A percentile compares a stretch with the other conserved stretches of the same genome.
Conservation (phyloP, 2,113 vertebrate genomes). For the Physeter macrocephalus region DNA sequence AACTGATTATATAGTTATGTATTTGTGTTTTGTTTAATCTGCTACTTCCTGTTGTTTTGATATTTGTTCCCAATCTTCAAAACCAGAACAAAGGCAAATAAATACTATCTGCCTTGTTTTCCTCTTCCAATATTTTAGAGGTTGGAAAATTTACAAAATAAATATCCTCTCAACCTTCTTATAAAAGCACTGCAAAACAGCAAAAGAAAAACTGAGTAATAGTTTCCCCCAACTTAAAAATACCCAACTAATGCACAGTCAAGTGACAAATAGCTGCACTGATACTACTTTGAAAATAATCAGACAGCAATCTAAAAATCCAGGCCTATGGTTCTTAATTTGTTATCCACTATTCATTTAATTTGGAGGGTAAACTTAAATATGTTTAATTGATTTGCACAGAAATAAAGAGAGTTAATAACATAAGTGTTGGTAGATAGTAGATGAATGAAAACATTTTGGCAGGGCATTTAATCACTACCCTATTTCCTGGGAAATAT, state of each 20-base stretch:
- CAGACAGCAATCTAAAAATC: not conserved
- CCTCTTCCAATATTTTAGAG: conserved; percentile 46
- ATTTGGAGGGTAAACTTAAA: not conserved
- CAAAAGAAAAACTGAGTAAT: conserved; percentile 18
- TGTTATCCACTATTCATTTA: not conserved
- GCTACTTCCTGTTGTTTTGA: conserved; percentile 37
- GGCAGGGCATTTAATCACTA: not conserved
- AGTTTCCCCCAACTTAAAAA: conserved; percentile 30
- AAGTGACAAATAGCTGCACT: not conserved
- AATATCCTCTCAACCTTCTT: conserved; percentile 29
- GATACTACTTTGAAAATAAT: not conserved
- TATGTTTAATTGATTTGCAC: not conserved
- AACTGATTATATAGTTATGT: not conserved
- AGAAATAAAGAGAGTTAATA: not conserved
- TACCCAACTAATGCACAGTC: not conserved
- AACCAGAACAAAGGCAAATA: conserved; percentile 40
- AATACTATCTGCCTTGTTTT: conserved; percentile 43
- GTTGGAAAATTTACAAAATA: conserved; percentile 66
- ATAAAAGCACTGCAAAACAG: conserved; percentile 24
- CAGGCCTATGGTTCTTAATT: not conserved
- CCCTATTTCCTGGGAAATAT: not conserved
- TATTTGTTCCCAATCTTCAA: conserved; percentile 29
- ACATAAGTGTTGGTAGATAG: not conserved
- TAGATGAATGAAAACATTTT: not conserved
- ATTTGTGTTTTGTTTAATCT: conserved; percentile 13